Percentiles rank a stretch among this genome's conserved stretches.
phyloP scores from a whole-genome alignment of 1,140 invertebrate species.

The Orchesella cincta region DNA sequence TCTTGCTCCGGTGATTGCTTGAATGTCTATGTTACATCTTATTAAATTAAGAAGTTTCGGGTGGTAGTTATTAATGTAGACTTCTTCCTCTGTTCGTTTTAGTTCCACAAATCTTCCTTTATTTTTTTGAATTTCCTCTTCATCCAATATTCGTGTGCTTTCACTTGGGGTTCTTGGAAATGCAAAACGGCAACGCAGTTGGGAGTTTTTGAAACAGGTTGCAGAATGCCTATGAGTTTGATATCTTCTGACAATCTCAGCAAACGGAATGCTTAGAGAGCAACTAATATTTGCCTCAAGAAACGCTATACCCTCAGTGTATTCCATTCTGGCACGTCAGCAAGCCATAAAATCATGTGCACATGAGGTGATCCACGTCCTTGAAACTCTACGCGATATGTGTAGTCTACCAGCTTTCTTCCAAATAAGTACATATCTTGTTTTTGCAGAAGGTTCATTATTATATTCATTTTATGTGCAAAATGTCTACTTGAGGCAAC shows the following conservation, averaged over 20 bases:
- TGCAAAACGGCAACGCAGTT: neutral
- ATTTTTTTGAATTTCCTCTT: constrained; percentile 34
- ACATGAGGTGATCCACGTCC: constrained; percentile 57
- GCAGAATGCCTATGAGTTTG: constrained; percentile 27
- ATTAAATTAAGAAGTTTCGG: constrained; percentile 51
- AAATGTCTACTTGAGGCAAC: neutral
- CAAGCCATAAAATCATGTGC: constrained; percentile 56
- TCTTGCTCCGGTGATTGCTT: constrained; percentile 51
- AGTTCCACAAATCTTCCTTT: constrained; percentile 32
- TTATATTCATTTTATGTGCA: neutral
- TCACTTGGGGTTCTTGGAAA: constrained; percentile 25
- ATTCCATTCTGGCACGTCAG: constrained; percentile 54
- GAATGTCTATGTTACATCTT: constrained; percentile 55
- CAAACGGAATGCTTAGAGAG: neutral
- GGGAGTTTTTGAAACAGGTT: constrained; percentile 23
- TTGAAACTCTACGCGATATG: constrained; percentile 56
- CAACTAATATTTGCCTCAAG: constrained; percentile 23
- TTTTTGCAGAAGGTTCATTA: neutral
- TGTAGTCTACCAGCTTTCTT: neutral
- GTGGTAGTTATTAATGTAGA: constrained; percentile 53
- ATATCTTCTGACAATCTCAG: neutral
- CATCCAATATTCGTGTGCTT: constrained; percentile 26
- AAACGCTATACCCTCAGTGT: constrained; percentile 50
- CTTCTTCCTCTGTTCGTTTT: constrained; percentile 38
- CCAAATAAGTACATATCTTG: neutral